Evolutionary conservation across 2,797 vertebrate species (phyloP).

Genomic region (Tenualosa ilisha): DNA sequence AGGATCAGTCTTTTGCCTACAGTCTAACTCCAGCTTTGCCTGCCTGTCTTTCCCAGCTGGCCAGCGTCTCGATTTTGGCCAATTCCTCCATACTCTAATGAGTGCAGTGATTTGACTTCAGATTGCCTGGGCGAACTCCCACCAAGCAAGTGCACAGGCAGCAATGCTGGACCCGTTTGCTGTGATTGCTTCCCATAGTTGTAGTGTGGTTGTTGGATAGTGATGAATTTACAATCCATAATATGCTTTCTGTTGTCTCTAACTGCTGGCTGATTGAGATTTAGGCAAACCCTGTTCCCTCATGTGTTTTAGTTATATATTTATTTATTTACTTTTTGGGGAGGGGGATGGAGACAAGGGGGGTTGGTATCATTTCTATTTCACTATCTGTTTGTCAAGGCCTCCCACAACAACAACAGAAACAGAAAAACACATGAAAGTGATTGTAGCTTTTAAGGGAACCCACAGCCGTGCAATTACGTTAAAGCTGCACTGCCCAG

Average conservation of each 20-base stretch:
- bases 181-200: neutral
- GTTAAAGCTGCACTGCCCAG: neutral
- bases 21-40: neutral
- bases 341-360: too few relatives aligned
- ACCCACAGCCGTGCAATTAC: neutral
- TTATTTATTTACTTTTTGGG: neutral
- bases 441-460: neutral
- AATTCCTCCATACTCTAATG: neutral
- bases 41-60: neutral
- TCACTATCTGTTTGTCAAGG: neutral
- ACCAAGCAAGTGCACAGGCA: neutral
- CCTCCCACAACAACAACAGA: neutral
- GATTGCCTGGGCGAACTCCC: neutral
- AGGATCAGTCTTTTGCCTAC: neutral
- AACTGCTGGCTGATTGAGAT: neutral
- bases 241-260: conserved; percentile 3
- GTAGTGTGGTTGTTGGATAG: neutral
- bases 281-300: neutral
- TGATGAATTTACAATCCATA: neutral
- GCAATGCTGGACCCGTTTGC: neutral
- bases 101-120: neutral
- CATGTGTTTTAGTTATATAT: neutral
- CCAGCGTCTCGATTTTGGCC: neutral
- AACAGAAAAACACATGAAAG: neutral
- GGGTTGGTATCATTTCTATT: neutral